Conservation (phyloP, 2,113 vertebrate species). For the Glaucidium brasilianum region DNA sequence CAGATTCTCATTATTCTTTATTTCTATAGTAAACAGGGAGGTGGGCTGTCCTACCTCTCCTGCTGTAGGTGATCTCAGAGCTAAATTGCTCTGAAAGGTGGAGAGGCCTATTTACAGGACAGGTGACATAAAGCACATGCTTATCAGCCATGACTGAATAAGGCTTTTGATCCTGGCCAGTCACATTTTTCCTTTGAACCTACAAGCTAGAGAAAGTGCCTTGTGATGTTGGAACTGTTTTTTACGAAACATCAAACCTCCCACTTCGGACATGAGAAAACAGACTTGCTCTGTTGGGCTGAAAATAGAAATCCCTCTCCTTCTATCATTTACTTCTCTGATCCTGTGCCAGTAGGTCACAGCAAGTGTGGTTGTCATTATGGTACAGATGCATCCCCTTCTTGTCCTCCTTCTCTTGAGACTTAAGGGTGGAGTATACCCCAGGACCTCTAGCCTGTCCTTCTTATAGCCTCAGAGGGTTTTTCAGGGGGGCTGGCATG, state of each 20-base stretch:
- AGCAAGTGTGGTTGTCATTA: not conserved
- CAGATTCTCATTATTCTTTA: not conserved
- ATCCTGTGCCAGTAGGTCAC: not conserved
- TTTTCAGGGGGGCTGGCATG: not conserved
- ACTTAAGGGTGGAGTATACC: not conserved
- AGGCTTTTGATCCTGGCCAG: not conserved
- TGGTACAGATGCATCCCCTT: not conserved
- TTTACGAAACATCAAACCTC: not conserved
- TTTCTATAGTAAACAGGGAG: not conserved
- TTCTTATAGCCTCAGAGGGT: not conserved
- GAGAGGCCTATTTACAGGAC: not conserved
- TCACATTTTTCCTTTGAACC: conserved; percentile 20
- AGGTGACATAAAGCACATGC: not conserved
- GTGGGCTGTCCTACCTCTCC: not conserved
- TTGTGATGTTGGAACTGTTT: not conserved
- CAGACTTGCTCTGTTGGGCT: not conserved
- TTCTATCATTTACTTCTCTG: not conserved
- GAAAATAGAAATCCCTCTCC: not conserved
- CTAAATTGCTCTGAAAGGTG: not conserved
- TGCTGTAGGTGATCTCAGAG: not conserved
- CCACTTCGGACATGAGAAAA: not conserved
- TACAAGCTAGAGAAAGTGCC: not conserved
- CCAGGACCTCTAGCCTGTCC: not conserved
- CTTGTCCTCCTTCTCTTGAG: not conserved
- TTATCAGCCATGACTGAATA: not conserved